phyloP scores from a whole-genome alignment of 2,797 vertebrate species.

The Melanotaenia maccullochi region DNA sequence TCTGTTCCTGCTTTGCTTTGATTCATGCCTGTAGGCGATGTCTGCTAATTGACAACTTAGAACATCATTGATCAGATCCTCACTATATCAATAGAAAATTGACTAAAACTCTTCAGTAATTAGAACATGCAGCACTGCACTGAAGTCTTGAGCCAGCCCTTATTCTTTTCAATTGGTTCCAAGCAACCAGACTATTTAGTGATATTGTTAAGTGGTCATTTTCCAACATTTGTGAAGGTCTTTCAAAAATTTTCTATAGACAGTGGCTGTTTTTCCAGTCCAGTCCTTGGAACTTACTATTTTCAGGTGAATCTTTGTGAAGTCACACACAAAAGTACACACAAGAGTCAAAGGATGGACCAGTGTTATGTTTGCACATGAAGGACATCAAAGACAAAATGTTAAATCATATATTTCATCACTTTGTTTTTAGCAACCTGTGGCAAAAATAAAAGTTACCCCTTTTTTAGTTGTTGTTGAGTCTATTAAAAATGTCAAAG shows the following conservation, averaged over 20 bases:
- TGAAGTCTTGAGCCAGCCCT: background rate
- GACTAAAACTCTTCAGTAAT: conserved; percentile 62
- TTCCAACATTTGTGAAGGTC: background rate
- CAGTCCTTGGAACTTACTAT: background rate
- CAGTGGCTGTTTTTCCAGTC: background rate
- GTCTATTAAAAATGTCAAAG: background rate
- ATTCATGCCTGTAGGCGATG: conserved; percentile 59
- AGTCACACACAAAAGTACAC: background rate
- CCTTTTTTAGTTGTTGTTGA: background rate
- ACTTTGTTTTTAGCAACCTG: background rate
- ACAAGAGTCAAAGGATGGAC: background rate
- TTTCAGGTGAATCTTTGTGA: background rate
- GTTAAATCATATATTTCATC: background rate
- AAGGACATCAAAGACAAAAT: background rate
- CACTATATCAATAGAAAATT: conserved; percentile 65
- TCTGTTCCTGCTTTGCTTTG: conserved; percentile 47
- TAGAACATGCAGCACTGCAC: conserved; percentile 38
- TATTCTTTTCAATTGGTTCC: background rate
- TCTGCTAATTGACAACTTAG: conserved; percentile 72
- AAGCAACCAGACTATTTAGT: background rate
- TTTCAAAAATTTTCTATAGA: background rate
- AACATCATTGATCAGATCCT: conserved; percentile 71
- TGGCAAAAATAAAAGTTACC: background rate
- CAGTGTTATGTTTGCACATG: background rate
- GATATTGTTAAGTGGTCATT: background rate